These are phyloP conservation scores for Ictalurus furcatus DNA, from an alignment of 2,113 vertebrate genomes.

Conservation along the genomic window DNA sequence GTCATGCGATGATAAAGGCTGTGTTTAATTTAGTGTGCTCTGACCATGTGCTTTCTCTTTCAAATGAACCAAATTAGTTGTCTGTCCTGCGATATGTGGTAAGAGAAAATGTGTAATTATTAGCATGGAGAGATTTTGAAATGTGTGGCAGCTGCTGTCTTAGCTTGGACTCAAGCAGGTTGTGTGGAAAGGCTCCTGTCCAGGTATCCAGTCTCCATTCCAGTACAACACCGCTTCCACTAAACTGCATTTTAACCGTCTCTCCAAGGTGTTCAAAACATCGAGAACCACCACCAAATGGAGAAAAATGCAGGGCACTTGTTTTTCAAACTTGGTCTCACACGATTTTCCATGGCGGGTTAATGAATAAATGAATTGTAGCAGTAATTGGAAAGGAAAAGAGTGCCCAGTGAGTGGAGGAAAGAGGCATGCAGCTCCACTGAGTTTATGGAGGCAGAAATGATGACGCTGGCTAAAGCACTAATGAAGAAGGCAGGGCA, in stretches of 20 bases:
- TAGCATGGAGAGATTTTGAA: conserved; percentile 30
- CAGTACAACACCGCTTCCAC: conserved; percentile 17
- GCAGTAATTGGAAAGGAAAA: conserved; percentile 57
- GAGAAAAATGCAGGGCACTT: conserved; percentile 44
- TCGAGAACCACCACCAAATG: conserved; percentile 41
- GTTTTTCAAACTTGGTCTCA: conserved; percentile 50
- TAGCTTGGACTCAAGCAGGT: conserved; percentile 10
- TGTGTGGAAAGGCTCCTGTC: conserved; percentile 23
- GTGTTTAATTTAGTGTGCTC: conserved; percentile 22
- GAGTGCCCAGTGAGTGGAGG: conserved; percentile 46
- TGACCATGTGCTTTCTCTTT: conserved; percentile 35
- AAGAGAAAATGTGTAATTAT: conserved; percentile 16
- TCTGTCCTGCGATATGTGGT: conserved; percentile 22
- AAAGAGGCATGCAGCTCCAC: conserved; percentile 47
- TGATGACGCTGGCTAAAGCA: conserved; percentile 61
- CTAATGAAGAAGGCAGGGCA: conserved; percentile 55
- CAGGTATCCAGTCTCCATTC: conserved; percentile 5
- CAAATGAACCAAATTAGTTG: conserved; percentile 43
- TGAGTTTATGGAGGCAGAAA: conserved; percentile 60
- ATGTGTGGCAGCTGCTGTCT: conserved; percentile 32
- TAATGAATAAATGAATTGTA: conserved; percentile 61
- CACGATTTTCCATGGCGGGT: conserved; percentile 44
- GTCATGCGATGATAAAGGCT: conserved; percentile 31
- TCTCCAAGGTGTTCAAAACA: conserved; percentile 47
- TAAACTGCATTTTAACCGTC: conserved; percentile 47